A percentile compares a stretch with the other conserved stretches of the same genome.
Evolutionary conservation across 1,140 invertebrate species (phyloP).

Genomic region (Dinoponera quadriceps): DNA sequence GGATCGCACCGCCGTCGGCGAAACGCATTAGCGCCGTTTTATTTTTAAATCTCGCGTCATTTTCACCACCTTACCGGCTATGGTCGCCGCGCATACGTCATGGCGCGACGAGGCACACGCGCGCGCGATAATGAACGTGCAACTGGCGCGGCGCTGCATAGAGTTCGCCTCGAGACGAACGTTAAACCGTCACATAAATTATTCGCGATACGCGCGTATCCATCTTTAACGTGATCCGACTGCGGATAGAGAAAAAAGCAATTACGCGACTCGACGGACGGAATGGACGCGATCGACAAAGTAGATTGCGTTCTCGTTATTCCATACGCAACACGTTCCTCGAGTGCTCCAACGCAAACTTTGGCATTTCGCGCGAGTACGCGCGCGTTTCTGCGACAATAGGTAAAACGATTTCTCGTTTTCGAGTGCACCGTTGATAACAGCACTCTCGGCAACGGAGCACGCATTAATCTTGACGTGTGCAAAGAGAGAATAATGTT

Average conservation of each 20-base stretch:
- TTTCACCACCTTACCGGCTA: slow-evolving; percentile 20
- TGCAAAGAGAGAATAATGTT: too few relatives aligned
- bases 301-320: not conserved
- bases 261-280: not conserved
- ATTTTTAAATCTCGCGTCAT: slow-evolving; percentile 67
- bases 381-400: not conserved
- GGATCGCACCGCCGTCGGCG: slow-evolving; percentile 1
- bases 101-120: not conserved
- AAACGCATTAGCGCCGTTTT: slow-evolving; percentile 44
- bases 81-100: not conserved
- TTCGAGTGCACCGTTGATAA: too few relatives aligned
- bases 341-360: not conserved
- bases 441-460: too few relatives aligned
- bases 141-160: not conserved
- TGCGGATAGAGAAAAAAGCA: not conserved
- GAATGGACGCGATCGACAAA: not conserved
- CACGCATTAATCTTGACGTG: too few relatives aligned
- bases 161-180: not conserved
- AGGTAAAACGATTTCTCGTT: too few relatives aligned
- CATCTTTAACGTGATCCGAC: not conserved
- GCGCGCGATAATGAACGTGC: slow-evolving; percentile 15
- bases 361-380: not conserved
- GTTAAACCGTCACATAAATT: slow-evolving; percentile 46
- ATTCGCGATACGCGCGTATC: slow-evolving; percentile 7
- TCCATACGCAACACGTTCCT: not conserved